phyloP scores from a whole-genome alignment of 2,113 vertebrate species.

The Phaetusa simplex region DNA sequence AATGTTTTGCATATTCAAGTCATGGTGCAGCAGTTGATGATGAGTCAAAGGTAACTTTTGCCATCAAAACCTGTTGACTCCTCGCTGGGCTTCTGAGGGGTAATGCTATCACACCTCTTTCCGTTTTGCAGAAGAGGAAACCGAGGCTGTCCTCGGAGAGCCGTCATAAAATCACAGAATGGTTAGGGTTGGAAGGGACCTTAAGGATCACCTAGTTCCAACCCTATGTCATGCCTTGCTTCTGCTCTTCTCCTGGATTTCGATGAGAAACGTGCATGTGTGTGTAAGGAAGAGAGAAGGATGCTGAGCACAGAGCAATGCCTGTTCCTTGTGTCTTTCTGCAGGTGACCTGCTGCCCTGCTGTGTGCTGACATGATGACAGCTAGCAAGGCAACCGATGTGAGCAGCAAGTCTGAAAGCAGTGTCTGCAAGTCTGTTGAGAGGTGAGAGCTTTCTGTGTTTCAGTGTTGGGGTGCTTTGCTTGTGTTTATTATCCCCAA shows the following conservation, averaged over 20 bases:
- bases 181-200: not conserved
- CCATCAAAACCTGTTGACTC: not conserved
- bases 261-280: rapidly evolving
- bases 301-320: not conserved
- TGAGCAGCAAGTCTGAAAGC: slow-evolving; percentile 83
- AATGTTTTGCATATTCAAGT: not conserved
- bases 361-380: slow-evolving; percentile 91
- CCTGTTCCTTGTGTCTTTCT: not conserved
- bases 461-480: not conserved
- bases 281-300: not conserved
- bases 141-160: not conserved
- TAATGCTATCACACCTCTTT: not conserved
- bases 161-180: not conserved
- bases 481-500: not conserved
- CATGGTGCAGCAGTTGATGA: not conserved
- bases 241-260: not conserved
- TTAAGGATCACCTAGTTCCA: not conserved
- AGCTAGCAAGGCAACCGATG: slow-evolving; percentile 78
- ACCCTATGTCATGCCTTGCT: not conserved
- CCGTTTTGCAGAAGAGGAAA: not conserved
- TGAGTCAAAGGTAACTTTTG: not conserved
- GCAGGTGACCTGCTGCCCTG: slow-evolving; percentile 73
- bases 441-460: slow-evolving; percentile 74
- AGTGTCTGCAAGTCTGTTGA: slow-evolving; percentile 77
- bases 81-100: not conserved